Percentiles rank a stretch among this genome's conserved stretches.
Evolutionary conservation across 2,797 vertebrate species (phyloP).

Genomic region (Microtus californicus): DNA sequence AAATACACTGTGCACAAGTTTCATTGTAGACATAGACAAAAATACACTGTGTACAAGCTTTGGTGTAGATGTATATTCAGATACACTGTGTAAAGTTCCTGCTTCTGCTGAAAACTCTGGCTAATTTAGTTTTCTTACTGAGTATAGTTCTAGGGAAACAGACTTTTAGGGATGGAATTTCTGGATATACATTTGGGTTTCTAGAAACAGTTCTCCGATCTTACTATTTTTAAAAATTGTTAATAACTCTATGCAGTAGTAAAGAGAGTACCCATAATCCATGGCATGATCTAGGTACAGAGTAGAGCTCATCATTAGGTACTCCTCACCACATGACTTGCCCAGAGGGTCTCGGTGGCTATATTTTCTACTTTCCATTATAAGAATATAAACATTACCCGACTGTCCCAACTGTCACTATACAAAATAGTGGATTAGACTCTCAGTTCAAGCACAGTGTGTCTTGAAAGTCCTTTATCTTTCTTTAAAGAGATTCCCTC

Average conservation of each 20-base stretch:
- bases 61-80: neutral
- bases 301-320: neutral
- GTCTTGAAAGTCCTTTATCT: neutral
- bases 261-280: neutral
- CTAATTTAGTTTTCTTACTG: neutral
- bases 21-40: neutral
- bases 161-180: neutral
- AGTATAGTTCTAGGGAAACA: neutral
- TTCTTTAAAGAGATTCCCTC: neutral
- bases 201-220: neutral
- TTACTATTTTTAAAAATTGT: neutral
- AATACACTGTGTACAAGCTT: neutral
- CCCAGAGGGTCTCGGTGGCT: neutral
- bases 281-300: neutral
- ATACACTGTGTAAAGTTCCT: neutral
- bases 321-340: neutral
- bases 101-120: neutral
- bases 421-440: neutral
- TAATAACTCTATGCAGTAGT: neutral
- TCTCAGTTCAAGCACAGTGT: neutral
- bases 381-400: neutral
- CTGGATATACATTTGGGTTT: neutral
- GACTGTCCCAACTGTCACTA: neutral
- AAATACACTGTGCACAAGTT: neutral
- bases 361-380: neutral